These are phyloP conservation scores for Lineus longissimus DNA, from an alignment of 1,140 invertebrate genomes.

Conservation along the genomic window DNA sequence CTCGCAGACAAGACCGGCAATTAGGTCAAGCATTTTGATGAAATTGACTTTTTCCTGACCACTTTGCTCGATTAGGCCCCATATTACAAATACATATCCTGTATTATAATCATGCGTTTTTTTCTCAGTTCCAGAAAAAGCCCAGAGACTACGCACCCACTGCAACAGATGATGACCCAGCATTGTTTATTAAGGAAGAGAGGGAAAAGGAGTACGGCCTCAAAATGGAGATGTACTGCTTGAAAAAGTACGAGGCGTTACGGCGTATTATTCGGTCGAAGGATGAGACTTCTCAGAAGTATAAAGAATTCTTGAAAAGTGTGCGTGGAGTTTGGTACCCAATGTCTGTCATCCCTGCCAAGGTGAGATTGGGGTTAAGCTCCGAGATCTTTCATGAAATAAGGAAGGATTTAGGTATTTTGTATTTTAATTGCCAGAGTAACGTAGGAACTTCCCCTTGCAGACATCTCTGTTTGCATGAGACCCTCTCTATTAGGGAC, in stretches of 20 bases:
- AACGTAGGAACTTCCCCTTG: no score
- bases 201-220: slow-evolving; percentile 26
- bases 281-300: slow-evolving; percentile 27
- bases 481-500: no score
- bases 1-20: no score
- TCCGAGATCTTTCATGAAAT: slow-evolving; percentile 35
- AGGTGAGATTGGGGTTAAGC: slow-evolving; percentile 30
- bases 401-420: no score
- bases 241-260: slow-evolving; percentile 39
- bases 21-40: no score
- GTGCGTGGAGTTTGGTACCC: slow-evolving; percentile 24
- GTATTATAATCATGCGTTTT: neutral
- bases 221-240: slow-evolving; percentile 24
- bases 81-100: no score
- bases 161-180: slow-evolving; percentile 20
- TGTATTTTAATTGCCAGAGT: no score
- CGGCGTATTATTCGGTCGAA: slow-evolving; percentile 28
- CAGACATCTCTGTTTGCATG: no score
- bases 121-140: slow-evolving; percentile 23
- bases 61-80: no score
- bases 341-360: slow-evolving; percentile 23
- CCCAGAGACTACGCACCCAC: slow-evolving; percentile 29
- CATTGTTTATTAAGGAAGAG: slow-evolving; percentile 18
- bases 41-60: no score
- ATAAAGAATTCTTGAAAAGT: slow-evolving; percentile 22